Conservation (phyloP, 30 jellyfish, hydroid and myxozoan species). For the Pseudorhiza aurosa region DNA sequence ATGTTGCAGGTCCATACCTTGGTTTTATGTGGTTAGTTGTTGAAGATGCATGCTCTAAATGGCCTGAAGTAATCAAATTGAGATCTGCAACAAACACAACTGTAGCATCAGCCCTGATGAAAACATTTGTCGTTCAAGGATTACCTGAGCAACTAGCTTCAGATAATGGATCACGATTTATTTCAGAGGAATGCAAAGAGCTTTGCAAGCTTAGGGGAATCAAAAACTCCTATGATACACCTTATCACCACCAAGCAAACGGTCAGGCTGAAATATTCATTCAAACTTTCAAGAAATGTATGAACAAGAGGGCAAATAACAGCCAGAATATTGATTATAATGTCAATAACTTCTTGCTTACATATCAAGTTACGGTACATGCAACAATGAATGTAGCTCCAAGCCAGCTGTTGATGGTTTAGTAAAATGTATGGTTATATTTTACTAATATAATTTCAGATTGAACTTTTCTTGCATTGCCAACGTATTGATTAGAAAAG, state of each 20-base stretch:
- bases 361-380: constrained; percentile 56
- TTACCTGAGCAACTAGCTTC: constrained; percentile 70
- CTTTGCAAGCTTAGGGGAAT: constrained; percentile 62
- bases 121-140: constrained; percentile 60
- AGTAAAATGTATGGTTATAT: no score
- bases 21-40: constrained; percentile 73
- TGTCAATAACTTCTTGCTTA: constrained; percentile 46
- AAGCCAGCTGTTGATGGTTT: constrained; percentile 64
- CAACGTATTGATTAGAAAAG: no score
- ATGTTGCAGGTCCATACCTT: constrained; percentile 66
- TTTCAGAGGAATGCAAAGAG: constrained; percentile 65
- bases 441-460: no score
- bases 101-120: constrained; percentile 54
- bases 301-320: constrained; percentile 63
- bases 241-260: constrained; percentile 64
- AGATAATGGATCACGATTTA: constrained; percentile 58
- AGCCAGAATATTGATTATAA: constrained; percentile 48
- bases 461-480: no score
- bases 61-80: constrained; percentile 54
- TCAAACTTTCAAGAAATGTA: constrained; percentile 66
- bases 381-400: constrained; percentile 64
- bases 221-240: constrained; percentile 66
- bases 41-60: constrained; percentile 55
- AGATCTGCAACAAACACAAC: constrained; percentile 15
- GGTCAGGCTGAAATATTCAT: constrained; percentile 61